A percentile compares a stretch with the other conserved stretches of the same genome.
Conservation (phyloP, 2,888 invertebrate genomes). For the Boloria selene region DNA sequence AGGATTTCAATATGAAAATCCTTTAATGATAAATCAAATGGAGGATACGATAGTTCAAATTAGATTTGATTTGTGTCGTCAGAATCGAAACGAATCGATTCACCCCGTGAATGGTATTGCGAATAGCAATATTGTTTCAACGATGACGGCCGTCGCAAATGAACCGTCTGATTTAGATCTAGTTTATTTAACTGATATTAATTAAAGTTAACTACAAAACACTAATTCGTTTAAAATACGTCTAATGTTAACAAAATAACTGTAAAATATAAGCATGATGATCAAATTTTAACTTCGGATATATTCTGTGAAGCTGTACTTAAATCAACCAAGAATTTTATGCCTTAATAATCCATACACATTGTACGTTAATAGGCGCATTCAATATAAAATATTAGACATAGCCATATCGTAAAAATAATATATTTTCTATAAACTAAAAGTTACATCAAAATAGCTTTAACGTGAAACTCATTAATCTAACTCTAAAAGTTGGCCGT, state of each 20-base stretch:
- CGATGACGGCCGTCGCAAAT: conserved; percentile 62
- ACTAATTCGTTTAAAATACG: too few relatives aligned
- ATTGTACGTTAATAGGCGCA: too few relatives aligned
- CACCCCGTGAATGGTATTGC: conserved; percentile 64
- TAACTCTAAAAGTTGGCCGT: conserved; percentile 46
- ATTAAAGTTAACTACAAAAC: conserved; percentile 28
- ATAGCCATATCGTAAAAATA: too few relatives aligned
- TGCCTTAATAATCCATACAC: too few relatives aligned
- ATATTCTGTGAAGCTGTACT: too few relatives aligned
- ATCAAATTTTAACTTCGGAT: conserved; percentile 6
- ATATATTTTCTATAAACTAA: background rate
- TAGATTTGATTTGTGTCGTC: conserved; percentile 61
- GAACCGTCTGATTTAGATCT: conserved; percentile 63
- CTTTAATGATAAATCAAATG: conserved; percentile 38
- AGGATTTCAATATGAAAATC: conserved; percentile 54
- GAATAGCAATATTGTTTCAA: conserved; percentile 63
- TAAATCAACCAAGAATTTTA: too few relatives aligned
- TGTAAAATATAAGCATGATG: too few relatives aligned
- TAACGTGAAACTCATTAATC: conserved; percentile 50
- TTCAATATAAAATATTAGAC: too few relatives aligned
- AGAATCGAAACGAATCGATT: conserved; percentile 73
- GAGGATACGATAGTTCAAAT: conserved; percentile 48
- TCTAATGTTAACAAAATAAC: too few relatives aligned
- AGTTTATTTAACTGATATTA: conserved; percentile 47
- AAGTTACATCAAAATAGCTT: background rate